Conservation (phyloP, 2,888 invertebrate genomes). For the Eupithecia inturbata region DNA sequence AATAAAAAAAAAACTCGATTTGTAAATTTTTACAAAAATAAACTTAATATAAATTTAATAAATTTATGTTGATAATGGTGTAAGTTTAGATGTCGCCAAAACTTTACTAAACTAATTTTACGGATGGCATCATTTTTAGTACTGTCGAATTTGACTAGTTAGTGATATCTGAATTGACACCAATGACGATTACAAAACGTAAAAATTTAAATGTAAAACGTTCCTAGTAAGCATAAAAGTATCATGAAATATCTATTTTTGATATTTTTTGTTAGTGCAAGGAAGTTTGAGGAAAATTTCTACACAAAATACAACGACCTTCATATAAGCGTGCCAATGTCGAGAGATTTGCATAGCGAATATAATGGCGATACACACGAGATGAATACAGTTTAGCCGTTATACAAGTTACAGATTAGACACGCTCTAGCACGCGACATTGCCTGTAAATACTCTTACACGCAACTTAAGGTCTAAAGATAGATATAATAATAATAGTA, state of each 20-base stretch:
- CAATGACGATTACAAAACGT: too few relatives aligned
- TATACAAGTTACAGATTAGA: slow-evolving; percentile 69
- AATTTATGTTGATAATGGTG: too few relatives aligned
- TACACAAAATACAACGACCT: slow-evolving; percentile 44
- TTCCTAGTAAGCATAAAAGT: too few relatives aligned
- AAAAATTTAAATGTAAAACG: too few relatives aligned
- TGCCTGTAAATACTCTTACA: slow-evolving; percentile 20
- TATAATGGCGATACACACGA: slow-evolving; percentile 70
- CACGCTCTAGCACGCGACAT: slow-evolving; percentile 67
- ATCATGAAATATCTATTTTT: neutral
- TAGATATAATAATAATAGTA: too few relatives aligned
- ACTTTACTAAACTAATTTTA: too few relatives aligned
- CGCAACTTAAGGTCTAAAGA: neutral
- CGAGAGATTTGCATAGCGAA: slow-evolving; percentile 49
- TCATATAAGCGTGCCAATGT: slow-evolving; percentile 56
- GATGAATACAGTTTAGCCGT: slow-evolving; percentile 48
- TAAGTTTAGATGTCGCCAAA: too few relatives aligned
- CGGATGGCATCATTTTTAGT: too few relatives aligned
- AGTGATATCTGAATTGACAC: too few relatives aligned
- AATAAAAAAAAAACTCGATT: neutral
- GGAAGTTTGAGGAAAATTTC: neutral
- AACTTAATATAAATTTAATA: too few relatives aligned
- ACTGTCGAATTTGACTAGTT: too few relatives aligned
- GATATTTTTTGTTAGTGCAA: neutral
- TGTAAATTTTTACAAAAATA: too few relatives aligned